Conservation (phyloP, 2,113 vertebrate genomes). For the Ictidomys tridecemlineatus region DNA sequence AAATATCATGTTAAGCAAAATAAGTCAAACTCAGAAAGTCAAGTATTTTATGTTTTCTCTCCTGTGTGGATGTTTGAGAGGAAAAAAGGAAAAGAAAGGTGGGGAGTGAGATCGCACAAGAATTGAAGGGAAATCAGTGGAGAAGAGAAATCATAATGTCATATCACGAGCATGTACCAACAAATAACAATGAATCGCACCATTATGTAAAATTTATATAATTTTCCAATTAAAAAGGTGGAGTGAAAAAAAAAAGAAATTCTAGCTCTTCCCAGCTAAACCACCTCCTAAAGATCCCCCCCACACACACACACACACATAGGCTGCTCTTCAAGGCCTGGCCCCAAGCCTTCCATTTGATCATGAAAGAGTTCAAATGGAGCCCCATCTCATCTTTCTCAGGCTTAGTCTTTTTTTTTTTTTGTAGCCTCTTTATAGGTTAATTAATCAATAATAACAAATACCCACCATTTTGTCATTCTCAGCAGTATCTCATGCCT, state of each 20-base stretch:
- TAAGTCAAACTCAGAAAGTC: too few species aligned
- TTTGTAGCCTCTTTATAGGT: conserved; percentile 77
- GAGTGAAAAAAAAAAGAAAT: neutral
- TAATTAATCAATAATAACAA: conserved; percentile 77
- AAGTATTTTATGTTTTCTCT: too few species aligned
- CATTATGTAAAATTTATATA: too few species aligned
- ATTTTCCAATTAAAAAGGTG: neutral
- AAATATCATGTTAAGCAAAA: too few species aligned
- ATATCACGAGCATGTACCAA: too few species aligned
- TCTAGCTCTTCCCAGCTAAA: neutral
- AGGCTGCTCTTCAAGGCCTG: conserved; percentile 66
- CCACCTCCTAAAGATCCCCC: neutral
- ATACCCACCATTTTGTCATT: conserved; percentile 74
- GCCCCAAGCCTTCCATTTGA: conserved; percentile 73
- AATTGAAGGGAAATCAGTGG: too few species aligned
- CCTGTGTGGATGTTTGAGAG: too few species aligned
- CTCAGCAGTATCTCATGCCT: conserved; percentile 54
- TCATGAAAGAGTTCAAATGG: conserved; percentile 64
- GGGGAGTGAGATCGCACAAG: too few species aligned
- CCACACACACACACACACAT: neutral
- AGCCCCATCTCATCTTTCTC: conserved; percentile 61
- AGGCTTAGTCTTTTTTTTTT: conserved; percentile 74
- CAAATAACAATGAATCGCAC: too few species aligned
- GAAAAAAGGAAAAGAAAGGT: too few species aligned
- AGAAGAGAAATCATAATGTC: too few species aligned